Percentiles rank a stretch among this genome's conserved stretches.
phyloP scores from a whole-genome alignment of 2,888 invertebrate species.

The Aethes cnicana region DNA sequence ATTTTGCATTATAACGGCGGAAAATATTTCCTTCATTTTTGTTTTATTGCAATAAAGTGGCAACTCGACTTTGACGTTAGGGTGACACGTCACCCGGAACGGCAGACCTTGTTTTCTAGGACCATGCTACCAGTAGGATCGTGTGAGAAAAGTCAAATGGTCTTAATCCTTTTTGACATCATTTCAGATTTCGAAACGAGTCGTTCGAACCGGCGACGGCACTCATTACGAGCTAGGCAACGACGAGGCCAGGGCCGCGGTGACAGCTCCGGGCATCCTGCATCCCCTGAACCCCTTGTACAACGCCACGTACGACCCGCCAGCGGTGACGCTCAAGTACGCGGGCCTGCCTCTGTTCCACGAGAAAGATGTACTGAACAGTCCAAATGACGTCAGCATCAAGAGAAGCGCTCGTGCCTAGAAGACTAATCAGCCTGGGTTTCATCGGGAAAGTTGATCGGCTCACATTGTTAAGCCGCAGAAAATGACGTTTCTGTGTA shows the following conservation, averaged over 20 bases:
- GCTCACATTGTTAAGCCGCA: not conserved
- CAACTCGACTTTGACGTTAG: too few species aligned
- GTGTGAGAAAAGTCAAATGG: too few species aligned
- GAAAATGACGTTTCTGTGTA: too few species aligned
- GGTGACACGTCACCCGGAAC: too few species aligned
- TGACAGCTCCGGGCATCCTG: slow-evolving; percentile 56
- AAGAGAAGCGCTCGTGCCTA: slow-evolving; percentile 23
- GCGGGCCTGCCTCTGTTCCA: slow-evolving; percentile 64
- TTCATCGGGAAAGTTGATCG: too few species aligned
- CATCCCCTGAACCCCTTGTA: slow-evolving; percentile 72
- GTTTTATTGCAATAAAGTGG: too few species aligned
- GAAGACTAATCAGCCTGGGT: too few species aligned
- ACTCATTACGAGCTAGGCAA: slow-evolving; percentile 79
- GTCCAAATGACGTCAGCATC: slow-evolving; percentile 33
- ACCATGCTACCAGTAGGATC: too few species aligned
- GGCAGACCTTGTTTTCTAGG: too few species aligned
- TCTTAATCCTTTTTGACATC: slow-evolving; percentile 16
- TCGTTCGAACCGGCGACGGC: slow-evolving; percentile 85
- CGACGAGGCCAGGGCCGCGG: slow-evolving; percentile 54
- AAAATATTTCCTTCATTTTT: too few species aligned
- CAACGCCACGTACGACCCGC: slow-evolving; percentile 51
- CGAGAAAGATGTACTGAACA: slow-evolving; percentile 54
- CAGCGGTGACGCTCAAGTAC: slow-evolving; percentile 50
- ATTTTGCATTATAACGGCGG: too few species aligned
- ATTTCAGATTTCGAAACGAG: slow-evolving; percentile 78